Evolutionary conservation across 2,888 invertebrate genomes (phyloP).

Genomic region (Eristalinus sepulchralis): DNA sequence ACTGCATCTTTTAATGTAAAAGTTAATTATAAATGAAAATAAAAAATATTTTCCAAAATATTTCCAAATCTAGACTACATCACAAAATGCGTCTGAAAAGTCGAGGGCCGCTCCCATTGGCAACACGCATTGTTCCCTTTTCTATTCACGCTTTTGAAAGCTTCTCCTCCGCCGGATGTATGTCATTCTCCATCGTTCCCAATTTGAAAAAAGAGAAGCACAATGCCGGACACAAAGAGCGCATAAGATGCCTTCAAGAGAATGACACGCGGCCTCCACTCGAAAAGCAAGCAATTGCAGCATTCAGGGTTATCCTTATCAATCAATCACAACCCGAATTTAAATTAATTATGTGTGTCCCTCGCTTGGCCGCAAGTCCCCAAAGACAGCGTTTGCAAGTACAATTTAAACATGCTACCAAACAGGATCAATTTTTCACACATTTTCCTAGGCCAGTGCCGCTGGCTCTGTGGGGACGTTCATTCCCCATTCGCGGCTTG

Average conservation of each 20-base stretch:
- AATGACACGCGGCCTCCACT: neutral
- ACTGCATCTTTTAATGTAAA: too few species aligned
- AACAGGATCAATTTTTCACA: too few species aligned
- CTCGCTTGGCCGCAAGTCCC: neutral
- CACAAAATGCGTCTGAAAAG: too few species aligned
- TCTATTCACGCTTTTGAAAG: neutral
- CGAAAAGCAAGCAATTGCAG: slow-evolving; percentile 21
- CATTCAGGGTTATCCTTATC: slow-evolving; percentile 22
- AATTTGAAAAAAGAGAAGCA: neutral
- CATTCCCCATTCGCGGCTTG: neutral
- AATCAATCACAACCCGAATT: slow-evolving; percentile 48
- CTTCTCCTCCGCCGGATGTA: neutral
- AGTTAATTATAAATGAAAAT: too few species aligned
- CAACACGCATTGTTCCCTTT: neutral
- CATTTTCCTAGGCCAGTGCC: neutral
- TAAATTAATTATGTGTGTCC: slow-evolving; percentile 14
- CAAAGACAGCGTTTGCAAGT: neutral
- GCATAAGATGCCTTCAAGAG: neutral
- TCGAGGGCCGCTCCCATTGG: neutral
- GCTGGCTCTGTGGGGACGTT: neutral
- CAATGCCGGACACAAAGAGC: too few species aligned
- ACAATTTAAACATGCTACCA: neutral
- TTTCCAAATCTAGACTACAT: too few species aligned
- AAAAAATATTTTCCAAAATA: too few species aligned
- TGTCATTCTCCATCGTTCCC: neutral